Evolutionary conservation across 2,888 invertebrate genomes (phyloP), one percentile per base, ranked within the genome.

Genomic region (Auanema sp.): DNA sequence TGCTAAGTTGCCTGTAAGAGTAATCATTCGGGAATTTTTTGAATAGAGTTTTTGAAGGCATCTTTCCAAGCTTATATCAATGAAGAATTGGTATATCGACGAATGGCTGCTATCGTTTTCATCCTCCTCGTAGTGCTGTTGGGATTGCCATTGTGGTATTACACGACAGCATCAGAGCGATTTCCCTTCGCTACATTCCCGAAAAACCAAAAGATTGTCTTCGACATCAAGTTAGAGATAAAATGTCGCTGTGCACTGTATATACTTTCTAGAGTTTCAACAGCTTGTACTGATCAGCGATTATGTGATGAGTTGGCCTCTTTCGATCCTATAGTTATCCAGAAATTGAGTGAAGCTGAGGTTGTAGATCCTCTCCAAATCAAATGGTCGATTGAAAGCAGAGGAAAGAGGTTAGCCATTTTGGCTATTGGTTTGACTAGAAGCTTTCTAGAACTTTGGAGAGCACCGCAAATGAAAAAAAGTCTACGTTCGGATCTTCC

Each of bases 111-210:
- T 1, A n/a, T 70, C 11, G 58, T 65, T 23, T 78, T 75, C 55
- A 55, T 76, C 18, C 50, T 74, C 23, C 63, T 73, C 42, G 59
- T 80, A 1, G 54, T 79, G 49, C 23, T 66, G 21, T 49, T 79
- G 42, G 77, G 77, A 4, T 41, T 70, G 1, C 77, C 78, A 5
- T 58, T 79, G 50, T 80, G 79, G 80, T 69, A 64, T 42, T 49
- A 61, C 43, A 80, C 80, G 14, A 80, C 80, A 6, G 63, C 66
- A 1, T 53, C 65, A 1, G 64, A 68, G 43, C 59, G 71, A 41
- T 69, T 64, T 5, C 51, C 52, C 1, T 72, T 72, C 40, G 58
- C 63, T 24, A 64, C 58, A 0, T 65, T 66, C 40, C 11, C 57
- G 10, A 14, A 64, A 23, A 65, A 68, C 55, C 55, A 62, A 24